Evolutionary conservation across 2,888 invertebrate species (phyloP), one percentile per base, ranked within the genome.

Genomic region (Yponomeuta plumbellus): DNA sequence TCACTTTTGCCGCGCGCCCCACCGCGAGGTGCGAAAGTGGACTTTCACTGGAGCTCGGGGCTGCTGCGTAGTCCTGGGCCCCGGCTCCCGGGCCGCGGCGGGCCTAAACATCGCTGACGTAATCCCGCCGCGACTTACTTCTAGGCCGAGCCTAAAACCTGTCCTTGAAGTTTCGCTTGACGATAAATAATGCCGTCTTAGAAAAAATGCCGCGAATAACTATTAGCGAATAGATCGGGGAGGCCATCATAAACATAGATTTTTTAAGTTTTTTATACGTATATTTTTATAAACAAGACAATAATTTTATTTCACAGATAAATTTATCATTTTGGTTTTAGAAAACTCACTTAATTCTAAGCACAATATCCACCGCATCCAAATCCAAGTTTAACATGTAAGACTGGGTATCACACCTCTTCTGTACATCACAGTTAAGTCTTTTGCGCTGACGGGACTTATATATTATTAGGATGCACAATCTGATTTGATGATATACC

Each of bases 1-100:
- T 88, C 88, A 88, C 88, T 88, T 87, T 83, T 83, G 85, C 80
- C 82, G 81, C 82, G 81, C 76, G 79, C 69, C 67, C 56, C 64
- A 62, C 67, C 58, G 66, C 76, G 83, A 80, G 52, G 78, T 79
- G 80, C 86, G 88, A 88, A 89, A 89, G 88, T 83, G 80, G 84
- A 87, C 89, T 89, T 89, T 88, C 88, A 88, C 88, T 66, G 66
- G 68, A 66, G 67, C 67, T 68, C 66, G 63, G 66, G 64, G 66
- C 61, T 59, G 40, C 67, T 67, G 67, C 67, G 67, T 23, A 59
- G 59, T 59, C 59, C 59, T 59, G 59, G 59, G 8, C 23, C 59
- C 59, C 23, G 11, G 22, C 59, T 59, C 13, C 22, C 22, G 59
- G 59, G n/a, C 10, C 22, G 59, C 13, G 44, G 59, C 59, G 3